Evolutionary conservation across 2,888 invertebrate genomes (phyloP), one percentile per base, ranked within the genome.

Genomic region (Polydesmus complanatus): DNA sequence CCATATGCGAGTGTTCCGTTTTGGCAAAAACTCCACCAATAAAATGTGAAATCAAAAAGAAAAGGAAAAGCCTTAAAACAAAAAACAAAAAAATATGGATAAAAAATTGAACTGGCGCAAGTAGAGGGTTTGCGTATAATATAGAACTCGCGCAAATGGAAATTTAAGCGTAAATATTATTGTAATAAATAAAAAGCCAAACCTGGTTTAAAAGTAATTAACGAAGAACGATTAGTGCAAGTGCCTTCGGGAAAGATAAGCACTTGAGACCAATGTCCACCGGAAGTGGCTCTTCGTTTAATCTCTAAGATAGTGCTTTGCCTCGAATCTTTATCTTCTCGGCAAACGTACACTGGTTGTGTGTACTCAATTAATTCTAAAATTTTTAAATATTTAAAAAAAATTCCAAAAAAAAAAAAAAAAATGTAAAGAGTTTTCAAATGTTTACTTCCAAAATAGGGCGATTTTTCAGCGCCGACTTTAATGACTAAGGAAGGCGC

Each of bases 171-270:
- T n/a, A 19, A 19, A 21, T 52, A 18, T 52, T 52, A 14, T 19
- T 52, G 48, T 11, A 48, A n/a, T 18, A n/a, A n/a, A n/a, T 18
- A 48, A 48, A 11, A 48, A 11, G 11, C 18, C 26, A 88, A 62
- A 64, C 68, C 68, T 18, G 66, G 58, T 61, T 70, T 70, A 61
- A 70, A 70, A 22, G 64, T 68, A 54, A 78, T 75, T 68, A 96
- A 77, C 70, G 91, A 91, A 0, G 86, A 85, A 26, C 94, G 82
- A 77, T 96, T 96, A 27, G 95, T 93, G 74, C 94, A 95, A 0
- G 96, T 96, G 55, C 95, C 96, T 74, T 96, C 95, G 0, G 95
- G 92, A 75, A 95, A 96, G 69, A 96, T 92, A 63, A 93, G 80
- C 58, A 95, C 68, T 68, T 75, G 77, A 2, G 75, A 73, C 73